Evolutionary conservation across 1,140 invertebrate genomes (phyloP).

Genomic region (Drosophila repletoides): DNA sequence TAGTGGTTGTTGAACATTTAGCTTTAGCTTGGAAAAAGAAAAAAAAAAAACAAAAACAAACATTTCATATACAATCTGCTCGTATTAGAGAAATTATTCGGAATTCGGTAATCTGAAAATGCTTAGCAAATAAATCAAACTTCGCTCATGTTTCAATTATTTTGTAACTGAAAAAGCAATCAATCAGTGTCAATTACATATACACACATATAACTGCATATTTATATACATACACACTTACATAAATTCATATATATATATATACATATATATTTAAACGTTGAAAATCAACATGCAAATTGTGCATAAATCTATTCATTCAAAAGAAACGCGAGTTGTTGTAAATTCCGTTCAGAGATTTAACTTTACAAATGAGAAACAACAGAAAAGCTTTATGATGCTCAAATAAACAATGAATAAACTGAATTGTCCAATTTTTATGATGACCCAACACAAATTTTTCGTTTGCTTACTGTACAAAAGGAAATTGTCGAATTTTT

Average conservation of each 20-base stretch:
- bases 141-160: constrained; percentile 44
- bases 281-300: constrained; percentile 44
- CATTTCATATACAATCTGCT: constrained; percentile 68
- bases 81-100: constrained; percentile 36
- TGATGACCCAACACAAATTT: background rate
- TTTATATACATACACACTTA: constrained; percentile 13
- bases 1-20: constrained; percentile 80
- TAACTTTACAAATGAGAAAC: constrained; percentile 67
- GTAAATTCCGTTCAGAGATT: constrained; percentile 77
- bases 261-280: constrained; percentile 34
- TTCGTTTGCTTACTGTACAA: background rate
- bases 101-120: constrained; percentile 23
- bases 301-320: constrained; percentile 33
- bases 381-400: constrained; percentile 69
- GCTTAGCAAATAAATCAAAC: constrained; percentile 39
- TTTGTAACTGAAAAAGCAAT: constrained; percentile 44
- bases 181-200: constrained; percentile 65
- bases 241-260: constrained; percentile 25
- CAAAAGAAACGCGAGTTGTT: constrained; percentile 73
- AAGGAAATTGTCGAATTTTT: too few species aligned
- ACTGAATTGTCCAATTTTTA: constrained; percentile 3
- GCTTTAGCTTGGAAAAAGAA: constrained; percentile 63
- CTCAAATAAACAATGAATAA: constrained; percentile 52
- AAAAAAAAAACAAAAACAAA: constrained; percentile 24
- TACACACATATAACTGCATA: constrained; percentile 55